Evolutionary conservation across 2,888 invertebrate genomes (phyloP).

Genomic region (Germaria angustata): DNA sequence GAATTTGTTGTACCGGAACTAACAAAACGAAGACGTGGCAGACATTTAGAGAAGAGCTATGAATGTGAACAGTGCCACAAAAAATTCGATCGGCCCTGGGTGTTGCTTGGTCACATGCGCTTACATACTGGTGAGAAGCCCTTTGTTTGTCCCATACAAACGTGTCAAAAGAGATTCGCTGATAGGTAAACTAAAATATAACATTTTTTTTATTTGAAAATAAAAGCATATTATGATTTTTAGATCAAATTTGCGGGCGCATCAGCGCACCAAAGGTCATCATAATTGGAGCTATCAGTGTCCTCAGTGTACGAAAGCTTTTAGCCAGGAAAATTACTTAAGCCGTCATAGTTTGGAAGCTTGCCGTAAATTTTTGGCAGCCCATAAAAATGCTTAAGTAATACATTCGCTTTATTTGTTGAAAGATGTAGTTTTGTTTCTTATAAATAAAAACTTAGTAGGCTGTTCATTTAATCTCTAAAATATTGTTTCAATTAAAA

Average conservation of each 20-base stretch:
- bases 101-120: conserved; percentile 85
- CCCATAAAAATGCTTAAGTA: conserved; percentile 65
- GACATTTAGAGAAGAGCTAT: conserved; percentile 70
- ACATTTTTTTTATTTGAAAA: background rate
- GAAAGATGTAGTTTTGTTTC: no score
- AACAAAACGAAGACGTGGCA: conserved; percentile 68
- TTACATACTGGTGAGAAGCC: conserved; percentile 87
- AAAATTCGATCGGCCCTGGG: conserved; percentile 86
- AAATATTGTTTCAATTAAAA: no score
- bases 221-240: background rate
- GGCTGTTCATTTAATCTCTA: background rate
- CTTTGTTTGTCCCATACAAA: conserved; percentile 83
- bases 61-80: conserved; percentile 82
- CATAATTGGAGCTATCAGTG: conserved; percentile 86
- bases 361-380: conserved; percentile 82
- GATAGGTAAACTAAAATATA: conserved; percentile 81
- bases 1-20: conserved; percentile 65
- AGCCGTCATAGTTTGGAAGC: conserved; percentile 85
- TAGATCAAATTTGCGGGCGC: conserved; percentile 86
- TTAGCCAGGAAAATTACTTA: conserved; percentile 85
- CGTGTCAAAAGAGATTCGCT: conserved; percentile 84
- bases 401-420: no score
- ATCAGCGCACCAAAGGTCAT: conserved; percentile 86
- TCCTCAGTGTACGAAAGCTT: conserved; percentile 84
- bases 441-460: background rate